Conservation (phyloP, 2,888 invertebrate genomes). For the Blastobasis lacticolella region DNA sequence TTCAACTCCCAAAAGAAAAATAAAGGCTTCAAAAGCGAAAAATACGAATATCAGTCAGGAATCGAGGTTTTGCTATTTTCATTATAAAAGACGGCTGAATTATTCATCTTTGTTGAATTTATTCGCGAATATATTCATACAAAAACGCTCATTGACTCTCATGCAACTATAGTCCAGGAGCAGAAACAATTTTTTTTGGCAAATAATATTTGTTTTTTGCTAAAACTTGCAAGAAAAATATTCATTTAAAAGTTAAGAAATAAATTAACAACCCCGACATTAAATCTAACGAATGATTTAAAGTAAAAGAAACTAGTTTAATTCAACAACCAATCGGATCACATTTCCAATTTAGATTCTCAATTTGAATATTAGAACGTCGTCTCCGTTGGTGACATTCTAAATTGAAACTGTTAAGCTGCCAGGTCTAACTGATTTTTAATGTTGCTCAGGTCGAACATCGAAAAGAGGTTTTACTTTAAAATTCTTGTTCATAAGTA, state of each 20-base stretch:
- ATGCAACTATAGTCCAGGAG: conserved; percentile 13
- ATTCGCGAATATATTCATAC: conserved; percentile 33
- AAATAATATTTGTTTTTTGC: too few relatives aligned
- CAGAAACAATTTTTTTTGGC: neutral
- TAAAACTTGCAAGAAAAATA: too few relatives aligned
- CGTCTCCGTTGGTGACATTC: neutral
- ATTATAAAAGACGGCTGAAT: conserved; percentile 17
- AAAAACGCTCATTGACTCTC: conserved; percentile 27
- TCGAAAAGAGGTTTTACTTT: too few relatives aligned
- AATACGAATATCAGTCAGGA: conserved; percentile 1
- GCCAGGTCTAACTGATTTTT: too few relatives aligned
- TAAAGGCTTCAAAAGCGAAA: neutral
- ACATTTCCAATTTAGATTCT: neutral
- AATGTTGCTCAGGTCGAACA: too few relatives aligned
- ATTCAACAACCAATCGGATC: neutral
- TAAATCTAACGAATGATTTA: neutral
- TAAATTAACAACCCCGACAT: too few relatives aligned
- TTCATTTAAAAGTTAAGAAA: too few relatives aligned
- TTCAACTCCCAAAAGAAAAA: neutral
- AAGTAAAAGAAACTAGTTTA: neutral
- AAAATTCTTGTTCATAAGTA: too few relatives aligned
- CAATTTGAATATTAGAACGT: neutral
- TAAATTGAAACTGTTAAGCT: too few relatives aligned
- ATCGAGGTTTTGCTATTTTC: conserved; percentile 16
- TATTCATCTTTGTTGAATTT: conserved; percentile 23